A percentile compares a stretch with the other conserved stretches of the same genome.
Conservation (phyloP, 2,113 vertebrate species). For the Limnothrissa miodon region DNA sequence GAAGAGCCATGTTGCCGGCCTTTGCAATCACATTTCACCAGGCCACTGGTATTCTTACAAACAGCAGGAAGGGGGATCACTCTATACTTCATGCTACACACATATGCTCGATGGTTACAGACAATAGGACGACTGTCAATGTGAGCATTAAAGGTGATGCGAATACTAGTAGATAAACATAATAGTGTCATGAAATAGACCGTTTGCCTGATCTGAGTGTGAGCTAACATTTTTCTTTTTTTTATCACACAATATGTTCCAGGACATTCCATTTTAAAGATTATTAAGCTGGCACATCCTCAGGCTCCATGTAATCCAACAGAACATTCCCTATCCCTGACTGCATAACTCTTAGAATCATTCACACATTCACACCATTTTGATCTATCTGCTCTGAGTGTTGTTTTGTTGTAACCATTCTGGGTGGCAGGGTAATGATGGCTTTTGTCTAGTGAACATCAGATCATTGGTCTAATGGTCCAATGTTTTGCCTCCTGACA, state of each 20-base stretch:
- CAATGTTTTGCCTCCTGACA: neutral
- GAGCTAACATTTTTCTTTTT: no score
- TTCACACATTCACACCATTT: neutral
- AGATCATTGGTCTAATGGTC: neutral
- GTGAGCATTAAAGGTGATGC: no score
- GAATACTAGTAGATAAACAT: no score
- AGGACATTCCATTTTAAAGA: neutral
- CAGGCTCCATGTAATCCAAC: conserved; percentile 30
- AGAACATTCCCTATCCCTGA: neutral
- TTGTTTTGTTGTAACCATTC: conserved; percentile 28
- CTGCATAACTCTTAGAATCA: neutral
- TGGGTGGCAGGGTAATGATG: conserved; percentile 40
- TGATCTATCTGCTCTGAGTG: neutral
- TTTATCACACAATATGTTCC: no score
- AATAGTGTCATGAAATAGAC: no score
- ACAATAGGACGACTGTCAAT: neutral
- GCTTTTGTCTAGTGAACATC: conserved; percentile 3
- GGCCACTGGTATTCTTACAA: conserved; percentile 2
- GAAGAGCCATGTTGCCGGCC: conserved; percentile 34
- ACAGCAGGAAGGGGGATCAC: neutral
- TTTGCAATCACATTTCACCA: conserved; percentile 38
- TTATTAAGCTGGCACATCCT: conserved; percentile 38
- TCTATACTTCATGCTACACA: neutral
- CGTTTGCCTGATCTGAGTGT: no score
- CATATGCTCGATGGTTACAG: neutral